A percentile compares a stretch with the other conserved stretches of the same genome.
Conservation (phyloP, 2,888 invertebrate genomes). For the Empis livida region DNA sequence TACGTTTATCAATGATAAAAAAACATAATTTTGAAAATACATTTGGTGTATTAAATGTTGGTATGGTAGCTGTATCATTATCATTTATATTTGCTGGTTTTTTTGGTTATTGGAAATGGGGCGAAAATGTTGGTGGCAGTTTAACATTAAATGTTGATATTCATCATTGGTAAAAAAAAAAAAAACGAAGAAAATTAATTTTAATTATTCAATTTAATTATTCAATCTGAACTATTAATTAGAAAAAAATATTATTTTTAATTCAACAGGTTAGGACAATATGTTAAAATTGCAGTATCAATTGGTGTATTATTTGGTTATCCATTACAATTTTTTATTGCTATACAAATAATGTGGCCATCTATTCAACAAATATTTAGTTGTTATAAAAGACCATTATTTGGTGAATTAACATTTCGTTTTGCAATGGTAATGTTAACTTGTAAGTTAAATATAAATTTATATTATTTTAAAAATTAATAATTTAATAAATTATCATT, state of each 20-base stretch:
- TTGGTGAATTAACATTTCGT: conserved; percentile 58
- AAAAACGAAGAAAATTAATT: too few relatives aligned
- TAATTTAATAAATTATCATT: conserved; percentile 3
- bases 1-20: conserved; percentile 82
- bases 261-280: conserved; percentile 57
- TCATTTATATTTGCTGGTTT: conserved; percentile 75
- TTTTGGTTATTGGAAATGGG: conserved; percentile 79
- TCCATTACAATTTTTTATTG: conserved; percentile 91
- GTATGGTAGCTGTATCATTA: conserved; percentile 67
- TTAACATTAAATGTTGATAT: conserved; percentile 74
- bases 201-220: too few relatives aligned
- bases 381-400: conserved; percentile 41
- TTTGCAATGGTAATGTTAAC: conserved; percentile 62
- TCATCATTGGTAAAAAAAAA: conserved; percentile 8
- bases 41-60: conserved; percentile 77
- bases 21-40: conserved; percentile 65
- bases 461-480: not conserved
- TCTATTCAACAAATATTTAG: conserved; percentile 42
- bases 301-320: conserved; percentile 80
- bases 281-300: conserved; percentile 73
- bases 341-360: conserved; percentile 82
- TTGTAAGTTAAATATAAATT: conserved; percentile 49
- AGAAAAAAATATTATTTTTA: not conserved
- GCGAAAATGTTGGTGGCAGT: conserved; percentile 66
- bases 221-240: too few relatives aligned